Evolutionary conservation across 2,797 vertebrate genomes (phyloP).

Genomic region (Tragelaphus oryx): DNA sequence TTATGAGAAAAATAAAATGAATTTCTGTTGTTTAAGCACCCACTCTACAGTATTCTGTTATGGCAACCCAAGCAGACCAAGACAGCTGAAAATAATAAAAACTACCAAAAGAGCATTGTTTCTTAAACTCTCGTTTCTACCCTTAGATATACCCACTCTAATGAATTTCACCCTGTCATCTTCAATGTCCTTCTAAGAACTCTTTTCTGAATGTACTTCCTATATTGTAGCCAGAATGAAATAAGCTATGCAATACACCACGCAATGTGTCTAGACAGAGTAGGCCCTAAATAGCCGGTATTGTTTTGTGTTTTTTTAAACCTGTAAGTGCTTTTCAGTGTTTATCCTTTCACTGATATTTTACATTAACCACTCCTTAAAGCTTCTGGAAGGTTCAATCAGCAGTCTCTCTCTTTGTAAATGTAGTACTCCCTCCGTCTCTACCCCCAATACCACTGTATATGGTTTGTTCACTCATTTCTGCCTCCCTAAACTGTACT

Average conservation of each 20-base stretch:
- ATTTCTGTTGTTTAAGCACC: neutral
- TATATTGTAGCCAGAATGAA: neutral
- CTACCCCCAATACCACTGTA: too few species aligned
- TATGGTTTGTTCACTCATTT: neutral
- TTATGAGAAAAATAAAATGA: neutral
- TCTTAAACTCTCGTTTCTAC: neutral
- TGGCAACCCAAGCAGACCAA: neutral
- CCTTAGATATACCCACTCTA: neutral
- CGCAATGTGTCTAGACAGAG: neutral
- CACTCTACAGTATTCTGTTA: neutral
- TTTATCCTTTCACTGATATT: neutral
- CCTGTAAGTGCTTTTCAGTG: neutral
- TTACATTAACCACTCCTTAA: neutral
- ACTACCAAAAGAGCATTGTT: neutral
- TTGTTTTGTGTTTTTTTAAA: neutral
- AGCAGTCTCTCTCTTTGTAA: neutral
- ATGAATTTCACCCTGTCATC: neutral
- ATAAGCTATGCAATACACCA: neutral
- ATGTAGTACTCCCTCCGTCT: neutral
- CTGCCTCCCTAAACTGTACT: neutral
- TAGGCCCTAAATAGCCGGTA: neutral
- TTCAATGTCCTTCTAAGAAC: neutral
- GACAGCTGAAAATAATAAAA: neutral
- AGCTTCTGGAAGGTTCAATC: neutral
- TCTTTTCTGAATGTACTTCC: neutral